A percentile compares a stretch with the other conserved stretches of the same genome.
These are phyloP conservation scores for Trichogramma pretiosum DNA, from an alignment of 1,140 invertebrate genomes.

Conservation along the genomic window DNA sequence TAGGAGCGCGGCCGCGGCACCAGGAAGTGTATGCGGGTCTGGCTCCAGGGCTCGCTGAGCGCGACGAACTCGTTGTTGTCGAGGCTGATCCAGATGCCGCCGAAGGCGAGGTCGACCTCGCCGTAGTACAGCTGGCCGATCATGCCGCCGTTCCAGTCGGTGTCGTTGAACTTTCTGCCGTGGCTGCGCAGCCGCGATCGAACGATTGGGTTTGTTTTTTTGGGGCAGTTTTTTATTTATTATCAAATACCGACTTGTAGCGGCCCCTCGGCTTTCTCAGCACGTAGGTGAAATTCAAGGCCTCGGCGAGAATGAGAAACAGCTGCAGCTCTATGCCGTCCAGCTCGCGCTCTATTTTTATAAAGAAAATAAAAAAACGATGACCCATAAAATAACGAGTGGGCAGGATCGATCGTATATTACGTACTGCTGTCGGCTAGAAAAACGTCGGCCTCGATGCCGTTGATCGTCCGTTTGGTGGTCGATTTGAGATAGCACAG, in stretches of 20 bases:
- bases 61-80: conserved; percentile 22
- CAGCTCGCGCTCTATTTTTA: conserved; percentile 21
- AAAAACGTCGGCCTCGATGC: conserved; percentile 23
- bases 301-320: conserved; percentile 27
- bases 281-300: conserved; percentile 32
- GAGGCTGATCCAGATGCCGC: conserved; percentile 27
- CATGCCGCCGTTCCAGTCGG: conserved; percentile 29
- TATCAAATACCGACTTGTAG: conserved; percentile 18
- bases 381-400: too few relatives aligned
- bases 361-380: background rate
- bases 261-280: conserved; percentile 22
- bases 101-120: conserved; percentile 33
- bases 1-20: conserved; percentile 32
- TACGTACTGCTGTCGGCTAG: conserved; percentile 22
- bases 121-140: conserved; percentile 20
- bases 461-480: conserved; percentile 24
- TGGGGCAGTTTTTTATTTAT: too few relatives aligned
- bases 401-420: background rate
- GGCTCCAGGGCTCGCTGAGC: conserved; percentile 28
- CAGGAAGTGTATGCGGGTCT: conserved; percentile 27
- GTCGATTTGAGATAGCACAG: conserved; percentile 29
- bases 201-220: too few relatives aligned
- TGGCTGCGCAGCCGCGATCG: conserved; percentile 20
- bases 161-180: conserved; percentile 24
- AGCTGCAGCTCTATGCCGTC: conserved; percentile 30